Evolutionary conservation across 2,888 invertebrate species (phyloP).

Genomic region (Cantharis rustica): DNA sequence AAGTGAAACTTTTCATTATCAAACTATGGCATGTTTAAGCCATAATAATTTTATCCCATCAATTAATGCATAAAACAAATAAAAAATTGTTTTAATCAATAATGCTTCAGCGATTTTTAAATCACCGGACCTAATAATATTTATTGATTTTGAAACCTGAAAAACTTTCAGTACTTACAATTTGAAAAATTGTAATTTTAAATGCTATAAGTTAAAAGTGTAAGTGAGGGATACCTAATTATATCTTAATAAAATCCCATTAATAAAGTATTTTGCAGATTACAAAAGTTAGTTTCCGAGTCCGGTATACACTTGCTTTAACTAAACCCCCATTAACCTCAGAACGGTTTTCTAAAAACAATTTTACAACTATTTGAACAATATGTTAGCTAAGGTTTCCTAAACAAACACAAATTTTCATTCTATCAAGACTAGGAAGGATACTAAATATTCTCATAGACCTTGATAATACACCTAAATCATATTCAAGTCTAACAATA

Average conservation of each 20-base stretch:
- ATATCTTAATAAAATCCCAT: not conserved
- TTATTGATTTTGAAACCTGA: not conserved
- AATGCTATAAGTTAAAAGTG: not conserved
- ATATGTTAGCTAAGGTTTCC: constrained; percentile 14
- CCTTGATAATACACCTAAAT: constrained; percentile 3
- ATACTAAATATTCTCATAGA: constrained; percentile 22
- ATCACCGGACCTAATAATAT: not conserved
- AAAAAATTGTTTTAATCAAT: no score
- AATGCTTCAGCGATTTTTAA: not conserved
- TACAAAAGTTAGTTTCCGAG: constrained; percentile 9
- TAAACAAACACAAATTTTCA: constrained; percentile 21
- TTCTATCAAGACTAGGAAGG: constrained; percentile 12
- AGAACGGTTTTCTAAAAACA: constrained; percentile 22
- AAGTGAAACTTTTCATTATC: not conserved
- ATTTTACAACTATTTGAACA: constrained; percentile 25
- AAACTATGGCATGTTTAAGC: not conserved
- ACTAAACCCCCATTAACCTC: constrained; percentile 9
- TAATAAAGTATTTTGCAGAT: not conserved
- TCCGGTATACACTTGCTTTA: constrained; percentile 17
- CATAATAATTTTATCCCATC: not conserved
- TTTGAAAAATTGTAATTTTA: not conserved
- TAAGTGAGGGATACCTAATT: not conserved
- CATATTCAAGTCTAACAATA: not conserved
- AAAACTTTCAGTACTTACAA: not conserved
- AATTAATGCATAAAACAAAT: not conserved